Evolutionary conservation across 2,797 vertebrate species (phyloP).

Genomic region (Gymnopithys bicolor): DNA sequence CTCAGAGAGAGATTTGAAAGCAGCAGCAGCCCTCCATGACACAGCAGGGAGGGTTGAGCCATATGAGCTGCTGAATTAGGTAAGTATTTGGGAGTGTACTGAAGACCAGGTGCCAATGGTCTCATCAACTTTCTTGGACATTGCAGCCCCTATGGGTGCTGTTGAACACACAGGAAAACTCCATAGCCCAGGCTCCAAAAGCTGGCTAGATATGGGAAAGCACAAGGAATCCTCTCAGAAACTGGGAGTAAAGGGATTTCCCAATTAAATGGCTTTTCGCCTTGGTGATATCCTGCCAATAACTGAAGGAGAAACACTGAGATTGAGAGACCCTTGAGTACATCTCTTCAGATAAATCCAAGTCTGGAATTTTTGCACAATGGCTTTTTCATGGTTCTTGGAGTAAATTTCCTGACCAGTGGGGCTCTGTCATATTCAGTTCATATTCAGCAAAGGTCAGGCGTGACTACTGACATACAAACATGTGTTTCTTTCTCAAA

Average conservation of each 20-base stretch:
- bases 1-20: background rate
- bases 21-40: background rate
- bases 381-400: background rate
- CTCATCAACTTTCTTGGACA: background rate
- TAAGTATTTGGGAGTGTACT: background rate
- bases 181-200: background rate
- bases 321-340: background rate
- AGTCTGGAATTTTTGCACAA: background rate
- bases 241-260: background rate
- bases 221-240: background rate
- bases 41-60: background rate
- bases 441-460: background rate
- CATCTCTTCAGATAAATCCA: background rate
- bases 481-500: slow-evolving; percentile 5
- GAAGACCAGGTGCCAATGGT: background rate
- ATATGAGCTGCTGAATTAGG: background rate
- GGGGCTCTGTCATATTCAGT: background rate
- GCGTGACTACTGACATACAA: background rate
- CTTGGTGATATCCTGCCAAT: background rate
- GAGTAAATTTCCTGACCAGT: background rate
- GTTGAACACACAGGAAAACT: background rate
- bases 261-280: background rate
- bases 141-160: background rate
- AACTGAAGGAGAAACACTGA: background rate
- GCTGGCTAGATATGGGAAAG: background rate